Percentiles rank a stretch among this genome's conserved stretches.
Conservation (phyloP, 2,797 vertebrate genomes). For the Acropternis orthonyx region DNA sequence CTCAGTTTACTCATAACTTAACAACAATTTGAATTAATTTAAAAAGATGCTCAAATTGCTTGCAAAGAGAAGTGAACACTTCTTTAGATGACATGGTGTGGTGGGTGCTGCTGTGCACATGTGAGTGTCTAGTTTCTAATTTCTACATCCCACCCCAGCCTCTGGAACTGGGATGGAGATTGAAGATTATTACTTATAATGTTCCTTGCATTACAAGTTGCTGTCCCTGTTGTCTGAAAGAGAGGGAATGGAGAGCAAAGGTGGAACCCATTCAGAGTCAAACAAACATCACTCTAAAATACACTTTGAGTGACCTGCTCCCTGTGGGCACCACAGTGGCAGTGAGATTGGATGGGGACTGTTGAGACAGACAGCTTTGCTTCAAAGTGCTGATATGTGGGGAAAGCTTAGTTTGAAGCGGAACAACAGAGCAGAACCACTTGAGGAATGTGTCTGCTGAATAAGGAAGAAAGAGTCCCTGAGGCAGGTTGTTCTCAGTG, state of each 20-base stretch:
- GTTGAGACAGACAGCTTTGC: background rate
- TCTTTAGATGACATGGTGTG: background rate
- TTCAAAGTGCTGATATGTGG: background rate
- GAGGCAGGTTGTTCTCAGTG: background rate
- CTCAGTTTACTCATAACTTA: background rate
- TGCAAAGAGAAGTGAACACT: background rate
- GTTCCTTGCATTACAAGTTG: background rate
- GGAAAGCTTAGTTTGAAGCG: background rate
- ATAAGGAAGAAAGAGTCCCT: background rate
- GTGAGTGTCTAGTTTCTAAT: background rate
- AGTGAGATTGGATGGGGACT: background rate
- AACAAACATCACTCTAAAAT: background rate
- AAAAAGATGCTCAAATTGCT: background rate
- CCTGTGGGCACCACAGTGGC: background rate
- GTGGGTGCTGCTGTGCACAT: fast-evolving
- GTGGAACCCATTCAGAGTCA: background rate
- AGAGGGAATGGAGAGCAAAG: background rate
- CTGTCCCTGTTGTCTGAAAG: background rate
- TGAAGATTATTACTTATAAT: background rate
- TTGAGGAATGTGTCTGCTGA: background rate
- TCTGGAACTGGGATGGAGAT: background rate
- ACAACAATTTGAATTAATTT: background rate
- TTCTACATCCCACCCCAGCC: background rate
- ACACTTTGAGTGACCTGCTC: background rate
- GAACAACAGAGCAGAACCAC: background rate